phyloP scores from a whole-genome alignment of 2,888 invertebrate species.

The Cosmia trapezina region DNA sequence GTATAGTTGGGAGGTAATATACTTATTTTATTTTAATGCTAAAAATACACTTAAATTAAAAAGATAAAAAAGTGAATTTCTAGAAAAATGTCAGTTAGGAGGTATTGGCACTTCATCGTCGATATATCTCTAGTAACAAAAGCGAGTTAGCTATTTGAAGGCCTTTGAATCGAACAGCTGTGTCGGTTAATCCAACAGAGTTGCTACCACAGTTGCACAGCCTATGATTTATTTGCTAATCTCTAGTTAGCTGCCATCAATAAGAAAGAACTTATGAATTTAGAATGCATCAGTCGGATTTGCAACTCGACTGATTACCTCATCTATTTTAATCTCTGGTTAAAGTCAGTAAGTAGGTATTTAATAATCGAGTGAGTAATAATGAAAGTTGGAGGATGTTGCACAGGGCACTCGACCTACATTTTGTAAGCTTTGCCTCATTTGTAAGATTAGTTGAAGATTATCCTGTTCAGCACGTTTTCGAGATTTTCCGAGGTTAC shows the following conservation, averaged over 20 bases:
- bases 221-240: conserved; percentile 12
- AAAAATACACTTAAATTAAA: too few species aligned
- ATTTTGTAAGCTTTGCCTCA: conserved; percentile 1
- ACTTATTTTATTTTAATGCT: too few species aligned
- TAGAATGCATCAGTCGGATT: not conserved
- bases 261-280: not conserved
- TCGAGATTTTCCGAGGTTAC: conserved; percentile 14
- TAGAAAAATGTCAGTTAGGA: too few species aligned
- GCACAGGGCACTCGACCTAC: conserved; percentile 15
- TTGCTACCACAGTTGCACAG: not conserved
- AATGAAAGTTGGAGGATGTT: conserved; percentile 13
- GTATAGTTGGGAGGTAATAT: too few species aligned
- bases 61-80: too few species aligned
- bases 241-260: conserved; percentile 4
- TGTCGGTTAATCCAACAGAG: too few species aligned
- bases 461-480: conserved; percentile 7
- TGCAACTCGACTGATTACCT: too few species aligned
- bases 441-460: conserved; percentile 9
- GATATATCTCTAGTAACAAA: too few species aligned
- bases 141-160: too few species aligned
- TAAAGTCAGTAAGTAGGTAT: not conserved
- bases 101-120: too few species aligned
- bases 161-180: too few species aligned
- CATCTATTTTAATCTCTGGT: conserved; percentile 11
- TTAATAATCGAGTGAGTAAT: not conserved